These are phyloP conservation scores for Deilephila porcellus DNA, from an alignment of 2,888 invertebrate genomes.

Conservation along the genomic window DNA sequence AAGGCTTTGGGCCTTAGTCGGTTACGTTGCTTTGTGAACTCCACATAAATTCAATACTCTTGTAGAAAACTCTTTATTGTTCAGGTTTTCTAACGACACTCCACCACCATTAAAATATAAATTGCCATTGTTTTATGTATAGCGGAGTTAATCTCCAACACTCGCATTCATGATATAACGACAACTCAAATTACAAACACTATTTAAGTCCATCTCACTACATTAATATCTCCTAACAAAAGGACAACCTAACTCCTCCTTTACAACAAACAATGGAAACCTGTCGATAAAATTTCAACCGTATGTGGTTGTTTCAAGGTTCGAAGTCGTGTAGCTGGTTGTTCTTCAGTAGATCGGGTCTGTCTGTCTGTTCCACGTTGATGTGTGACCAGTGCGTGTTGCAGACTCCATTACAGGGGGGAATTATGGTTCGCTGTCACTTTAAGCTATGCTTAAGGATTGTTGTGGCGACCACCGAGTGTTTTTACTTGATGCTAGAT, in stretches of 20 bases:
- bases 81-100: too few species aligned
- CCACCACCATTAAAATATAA: too few species aligned
- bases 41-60: too few species aligned
- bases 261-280: constrained; percentile 19
- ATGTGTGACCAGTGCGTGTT: constrained; percentile 76
- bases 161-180: not conserved
- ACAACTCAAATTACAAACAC: constrained; percentile 26
- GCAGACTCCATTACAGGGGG: constrained; percentile 73
- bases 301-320: constrained; percentile 33
- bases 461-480: constrained; percentile 63
- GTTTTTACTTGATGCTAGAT: constrained; percentile 29
- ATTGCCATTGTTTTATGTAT: not conserved
- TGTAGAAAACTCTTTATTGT: too few species aligned
- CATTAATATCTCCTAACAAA: constrained; percentile 16
- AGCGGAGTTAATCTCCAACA: not conserved
- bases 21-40: too few species aligned
- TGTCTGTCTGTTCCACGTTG: constrained; percentile 65
- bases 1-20: too few species aligned
- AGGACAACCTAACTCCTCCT: constrained; percentile 29
- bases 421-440: constrained; percentile 73
- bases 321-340: constrained; percentile 51
- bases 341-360: constrained; percentile 45
- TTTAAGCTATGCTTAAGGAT: constrained; percentile 58
- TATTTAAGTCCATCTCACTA: constrained; percentile 24
- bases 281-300: not conserved